Evolutionary conservation across 1,140 invertebrate species (phyloP).

Genomic region (Papilio polyxenes): DNA sequence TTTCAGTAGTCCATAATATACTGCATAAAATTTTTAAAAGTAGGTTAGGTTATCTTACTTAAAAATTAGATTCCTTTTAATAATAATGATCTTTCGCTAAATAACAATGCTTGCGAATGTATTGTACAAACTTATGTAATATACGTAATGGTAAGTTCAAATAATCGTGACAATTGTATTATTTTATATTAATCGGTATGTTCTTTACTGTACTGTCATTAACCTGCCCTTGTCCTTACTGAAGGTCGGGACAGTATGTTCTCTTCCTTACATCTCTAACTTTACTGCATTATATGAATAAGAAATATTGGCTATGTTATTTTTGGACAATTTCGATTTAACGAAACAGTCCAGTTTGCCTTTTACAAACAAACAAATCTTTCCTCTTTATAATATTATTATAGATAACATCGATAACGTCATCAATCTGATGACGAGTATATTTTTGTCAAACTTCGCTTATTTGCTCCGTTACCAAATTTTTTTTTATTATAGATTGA

Average conservation of each 20-base stretch:
- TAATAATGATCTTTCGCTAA: background rate
- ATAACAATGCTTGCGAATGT: background rate
- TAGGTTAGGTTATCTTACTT: background rate
- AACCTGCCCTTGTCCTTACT: no score
- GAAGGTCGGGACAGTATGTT: no score
- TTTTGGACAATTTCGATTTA: no score
- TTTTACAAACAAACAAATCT: no score
- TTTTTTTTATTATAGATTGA: no score
- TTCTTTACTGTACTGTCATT: no score
- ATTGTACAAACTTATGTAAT: background rate
- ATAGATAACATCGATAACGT: background rate
- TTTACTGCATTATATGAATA: no score
- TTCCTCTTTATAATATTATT: background rate
- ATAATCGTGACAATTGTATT: background rate
- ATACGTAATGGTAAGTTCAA: background rate
- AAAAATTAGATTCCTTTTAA: background rate
- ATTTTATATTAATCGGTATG: no score
- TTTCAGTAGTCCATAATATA: background rate
- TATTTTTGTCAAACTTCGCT: background rate
- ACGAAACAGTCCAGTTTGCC: background rate
- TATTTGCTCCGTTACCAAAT: background rate
- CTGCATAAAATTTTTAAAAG: background rate
- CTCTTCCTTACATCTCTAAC: no score
- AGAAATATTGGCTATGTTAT: no score
- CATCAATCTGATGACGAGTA: background rate